Base-by-base conservation (phyloP, 2,113 vertebrate genomes). In the Tinamus guttatus region DNA sequence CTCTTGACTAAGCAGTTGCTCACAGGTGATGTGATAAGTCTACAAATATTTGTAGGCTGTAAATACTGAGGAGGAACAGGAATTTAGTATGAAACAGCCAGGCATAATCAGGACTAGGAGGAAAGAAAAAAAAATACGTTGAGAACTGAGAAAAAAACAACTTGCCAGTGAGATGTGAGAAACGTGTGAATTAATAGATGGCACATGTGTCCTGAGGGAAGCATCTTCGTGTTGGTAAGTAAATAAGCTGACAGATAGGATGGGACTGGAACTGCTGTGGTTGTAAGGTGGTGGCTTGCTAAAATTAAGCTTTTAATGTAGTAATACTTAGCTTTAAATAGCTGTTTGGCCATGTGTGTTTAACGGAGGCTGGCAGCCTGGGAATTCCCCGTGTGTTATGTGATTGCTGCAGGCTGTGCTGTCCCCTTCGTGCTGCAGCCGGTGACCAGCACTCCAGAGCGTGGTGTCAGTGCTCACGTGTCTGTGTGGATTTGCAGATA, bases 31-130 rank as follows among this genome's bases (percentile, higher is more conserved):
- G 36, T 64, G 77, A 32, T 89, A 93, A 90, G 62, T 78, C 13
- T 40, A 92, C 63, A 92, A 92, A 92, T 92, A 95, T 94, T 94
- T 95, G 67, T 74, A 87, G 43, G 40, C 81, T 90, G 62, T 77
- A 92, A 96, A 94, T 90, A 77, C 30, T 0, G 0, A 83, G 60
- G 41, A 73, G 49, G 25, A 36, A 63, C 41, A 79, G 77, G 85
- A 92, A 90, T 90, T 87, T 41, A 36, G 43, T 76, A 73, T 54
- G 76, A 84, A 76, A 81, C 1, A 45, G 65, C 58, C 65, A 75
- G 41, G 14, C 43, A 60, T 73, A 86, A 93, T 18, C 34, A 62
- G 52, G 30, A 69, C 36, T 90, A 85, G 88, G 78, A 32, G 12
- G 40, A 93, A 21, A 76, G 13, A 9, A 2, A 36, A 64, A 64